Evolutionary conservation across 2,888 invertebrate genomes (phyloP).

Genomic region (Aporophyla lueneburgensis): DNA sequence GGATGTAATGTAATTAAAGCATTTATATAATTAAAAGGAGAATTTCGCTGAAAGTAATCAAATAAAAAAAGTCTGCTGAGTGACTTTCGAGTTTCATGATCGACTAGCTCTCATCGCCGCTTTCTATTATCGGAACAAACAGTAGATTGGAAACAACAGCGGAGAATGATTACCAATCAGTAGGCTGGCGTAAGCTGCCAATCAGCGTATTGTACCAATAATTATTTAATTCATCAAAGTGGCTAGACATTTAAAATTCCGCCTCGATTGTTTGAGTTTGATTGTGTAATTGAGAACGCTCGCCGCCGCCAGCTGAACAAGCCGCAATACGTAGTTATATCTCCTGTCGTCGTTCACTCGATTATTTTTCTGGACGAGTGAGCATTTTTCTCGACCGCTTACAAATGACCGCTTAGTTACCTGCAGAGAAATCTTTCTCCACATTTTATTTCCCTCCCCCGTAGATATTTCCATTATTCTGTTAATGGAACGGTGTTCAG

Average conservation of each 20-base stretch:
- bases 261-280: conserved; percentile 41
- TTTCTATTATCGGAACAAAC: conserved; percentile 53
- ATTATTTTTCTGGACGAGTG: conserved; percentile 87
- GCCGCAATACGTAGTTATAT: conserved; percentile 61
- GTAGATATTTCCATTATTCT: conserved; percentile 86
- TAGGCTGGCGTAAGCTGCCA: conserved; percentile 45
- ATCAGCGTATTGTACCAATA: conserved; percentile 57
- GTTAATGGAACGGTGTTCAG: conserved; percentile 86
- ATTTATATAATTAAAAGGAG: conserved; percentile 9
- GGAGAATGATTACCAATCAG: conserved; percentile 59
- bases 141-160: conserved; percentile 48
- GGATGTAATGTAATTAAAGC: conserved; percentile 4
- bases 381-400: conserved; percentile 87
- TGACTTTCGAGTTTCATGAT: conserved; percentile 30
- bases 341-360: conserved; percentile 70
- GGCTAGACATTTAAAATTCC: conserved; percentile 47
- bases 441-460: conserved; percentile 85
- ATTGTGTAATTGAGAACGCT: conserved; percentile 51
- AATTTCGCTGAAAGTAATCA: not conserved
- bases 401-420: conserved; percentile 88
- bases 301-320: conserved; percentile 23
- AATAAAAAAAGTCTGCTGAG: conserved; percentile 16
- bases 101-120: conserved; percentile 28
- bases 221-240: conserved; percentile 65
- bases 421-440: conserved; percentile 84